phyloP scores from a whole-genome alignment of 2,113 vertebrate genomes.

The Rynchops niger region DNA sequence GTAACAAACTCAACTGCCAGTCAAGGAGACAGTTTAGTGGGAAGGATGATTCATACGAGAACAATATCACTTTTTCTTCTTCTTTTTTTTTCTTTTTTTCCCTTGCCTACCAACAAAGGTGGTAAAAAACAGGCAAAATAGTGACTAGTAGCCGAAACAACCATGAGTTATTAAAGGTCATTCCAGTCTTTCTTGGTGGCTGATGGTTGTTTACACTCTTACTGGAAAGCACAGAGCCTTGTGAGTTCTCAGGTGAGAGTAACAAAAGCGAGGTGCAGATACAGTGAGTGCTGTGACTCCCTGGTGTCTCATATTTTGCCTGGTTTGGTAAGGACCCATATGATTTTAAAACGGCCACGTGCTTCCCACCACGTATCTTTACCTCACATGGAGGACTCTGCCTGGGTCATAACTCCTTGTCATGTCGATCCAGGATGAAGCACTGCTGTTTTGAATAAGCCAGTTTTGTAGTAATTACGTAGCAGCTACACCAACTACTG shows the following conservation, averaged over 20 bases:
- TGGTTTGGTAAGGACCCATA: background rate
- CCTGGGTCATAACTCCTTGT: background rate
- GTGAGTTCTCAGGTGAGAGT: background rate
- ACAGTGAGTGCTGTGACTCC: background rate
- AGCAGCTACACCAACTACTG: background rate
- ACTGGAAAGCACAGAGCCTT: background rate
- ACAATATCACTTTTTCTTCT: background rate
- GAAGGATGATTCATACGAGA: slow-evolving; percentile 59
- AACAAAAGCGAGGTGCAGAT: background rate
- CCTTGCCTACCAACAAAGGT: background rate
- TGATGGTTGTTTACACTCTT: background rate
- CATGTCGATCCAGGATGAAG: background rate
- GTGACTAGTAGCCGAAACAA: background rate
- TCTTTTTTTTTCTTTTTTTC: background rate
- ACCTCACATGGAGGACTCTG: background rate
- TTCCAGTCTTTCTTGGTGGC: background rate
- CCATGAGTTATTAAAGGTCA: background rate
- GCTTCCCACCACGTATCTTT: background rate
- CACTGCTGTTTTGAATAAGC: background rate
- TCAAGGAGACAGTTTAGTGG: slow-evolving; percentile 65
- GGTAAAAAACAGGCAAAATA: background rate
- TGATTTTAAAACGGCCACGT: fast-evolving
- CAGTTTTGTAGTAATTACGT: background rate
- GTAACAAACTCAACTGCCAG: slow-evolving; percentile 68
- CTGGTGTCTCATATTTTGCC: background rate